phyloP scores from a whole-genome alignment of 1,140 invertebrate species.

The Orchesella cincta region DNA sequence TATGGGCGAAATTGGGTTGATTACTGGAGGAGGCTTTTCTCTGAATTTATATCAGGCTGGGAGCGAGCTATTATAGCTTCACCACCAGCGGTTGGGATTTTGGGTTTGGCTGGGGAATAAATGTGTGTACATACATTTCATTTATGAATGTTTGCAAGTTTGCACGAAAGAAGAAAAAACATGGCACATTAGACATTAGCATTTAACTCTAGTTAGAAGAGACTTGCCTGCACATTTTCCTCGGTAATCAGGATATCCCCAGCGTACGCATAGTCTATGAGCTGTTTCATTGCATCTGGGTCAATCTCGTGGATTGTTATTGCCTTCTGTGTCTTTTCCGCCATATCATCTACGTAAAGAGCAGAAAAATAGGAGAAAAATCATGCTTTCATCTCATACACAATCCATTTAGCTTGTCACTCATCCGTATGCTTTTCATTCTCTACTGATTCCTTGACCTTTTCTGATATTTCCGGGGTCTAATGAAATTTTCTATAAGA shows the following conservation, averaged over 20 bases:
- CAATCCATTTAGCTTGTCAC: neutral
- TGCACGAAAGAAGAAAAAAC: neutral
- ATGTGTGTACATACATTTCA: neutral
- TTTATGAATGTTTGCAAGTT: neutral
- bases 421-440: too few species aligned
- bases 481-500: too few species aligned
- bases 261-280: conserved; percentile 76
- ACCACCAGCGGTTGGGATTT: neutral
- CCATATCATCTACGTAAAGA: conserved; percentile 65
- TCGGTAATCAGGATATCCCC: conserved; percentile 75
- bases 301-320: conserved; percentile 68
- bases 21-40: too few species aligned
- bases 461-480: too few species aligned
- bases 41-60: neutral
- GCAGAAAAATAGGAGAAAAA: neutral
- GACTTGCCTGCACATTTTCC: conserved; percentile 72
- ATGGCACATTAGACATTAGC: neutral
- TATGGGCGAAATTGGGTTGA: neutral
- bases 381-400: neutral
- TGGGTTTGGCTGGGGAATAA: neutral
- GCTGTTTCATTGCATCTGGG: conserved; percentile 63
- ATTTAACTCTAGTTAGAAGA: neutral
- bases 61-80: neutral
- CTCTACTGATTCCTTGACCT: too few species aligned
- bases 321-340: conserved; percentile 64